These are phyloP conservation scores for Hozukius guyotensis DNA, from an alignment of 2,797 vertebrate species.

Conservation along the genomic window DNA sequence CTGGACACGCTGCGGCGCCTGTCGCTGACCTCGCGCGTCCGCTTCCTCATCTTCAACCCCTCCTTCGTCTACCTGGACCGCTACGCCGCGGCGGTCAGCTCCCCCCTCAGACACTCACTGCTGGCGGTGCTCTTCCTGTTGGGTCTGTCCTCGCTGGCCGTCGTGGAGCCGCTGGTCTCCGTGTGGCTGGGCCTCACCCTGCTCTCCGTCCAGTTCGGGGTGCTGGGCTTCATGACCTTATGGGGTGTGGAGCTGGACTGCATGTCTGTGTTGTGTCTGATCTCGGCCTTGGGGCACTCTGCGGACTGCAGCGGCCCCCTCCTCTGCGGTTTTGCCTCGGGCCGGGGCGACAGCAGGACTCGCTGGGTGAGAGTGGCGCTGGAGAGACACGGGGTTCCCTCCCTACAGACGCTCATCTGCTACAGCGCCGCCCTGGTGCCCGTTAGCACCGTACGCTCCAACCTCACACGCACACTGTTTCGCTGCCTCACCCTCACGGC, in stretches of 20 bases:
- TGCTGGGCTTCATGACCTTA: slow-evolving; percentile 98
- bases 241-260: slow-evolving; percentile 98
- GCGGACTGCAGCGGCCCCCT: slow-evolving; percentile 96
- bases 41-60: slow-evolving; percentile 98
- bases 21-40: slow-evolving; percentile 96
- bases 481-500: slow-evolving; percentile 98
- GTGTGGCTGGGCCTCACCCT: slow-evolving; percentile 96
- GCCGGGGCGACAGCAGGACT: slow-evolving; percentile 95
- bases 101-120: slow-evolving; percentile 95
- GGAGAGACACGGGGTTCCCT: slow-evolving; percentile 96
- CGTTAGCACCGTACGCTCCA: slow-evolving; percentile 94
- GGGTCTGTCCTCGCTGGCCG: slow-evolving; percentile 95
- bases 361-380: slow-evolving; percentile 96
- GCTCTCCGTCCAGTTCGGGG: slow-evolving; percentile 96
- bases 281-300: slow-evolving; percentile 95
- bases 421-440: slow-evolving; percentile 94
- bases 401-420: slow-evolving; percentile 97
- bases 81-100: slow-evolving; percentile 94
- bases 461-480: slow-evolving; percentile 97
- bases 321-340: slow-evolving; percentile 94
- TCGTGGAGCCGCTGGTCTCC: slow-evolving; percentile 94
- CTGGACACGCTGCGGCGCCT: slow-evolving; percentile 95
- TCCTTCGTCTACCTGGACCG: slow-evolving; percentile 99
- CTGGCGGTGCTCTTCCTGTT: slow-evolving; percentile 97
- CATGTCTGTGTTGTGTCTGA: slow-evolving; percentile 96